These are phyloP conservation scores for Edolisoma coerulescens DNA, from an alignment of 2,113 vertebrate species.

Conservation along the genomic window DNA sequence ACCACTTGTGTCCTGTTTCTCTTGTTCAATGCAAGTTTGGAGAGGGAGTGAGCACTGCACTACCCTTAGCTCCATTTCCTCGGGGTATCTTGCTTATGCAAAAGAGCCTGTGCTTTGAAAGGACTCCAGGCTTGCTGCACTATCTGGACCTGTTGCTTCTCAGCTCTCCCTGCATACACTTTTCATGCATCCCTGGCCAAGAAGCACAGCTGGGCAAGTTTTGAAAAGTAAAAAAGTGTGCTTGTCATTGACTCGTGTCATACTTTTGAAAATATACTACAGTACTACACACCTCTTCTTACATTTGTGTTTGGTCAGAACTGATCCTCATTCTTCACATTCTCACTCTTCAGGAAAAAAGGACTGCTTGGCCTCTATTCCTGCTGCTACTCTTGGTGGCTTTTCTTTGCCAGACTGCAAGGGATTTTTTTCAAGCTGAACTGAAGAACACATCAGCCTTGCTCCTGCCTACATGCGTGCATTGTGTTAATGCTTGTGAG, in stretches of 20 bases:
- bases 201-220: not conserved
- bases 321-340: not conserved
- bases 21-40: not conserved
- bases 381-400: not conserved
- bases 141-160: not conserved
- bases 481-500: not conserved
- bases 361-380: too few relatives aligned
- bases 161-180: not conserved
- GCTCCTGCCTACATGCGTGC: not conserved
- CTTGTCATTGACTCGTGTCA: not conserved
- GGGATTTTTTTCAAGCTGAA: not conserved
- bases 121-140: not conserved
- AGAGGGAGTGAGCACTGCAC: not conserved
- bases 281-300: not conserved
- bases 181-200: not conserved
- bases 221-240: not conserved
- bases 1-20: not conserved
- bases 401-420: not conserved
- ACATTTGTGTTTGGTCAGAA: not conserved
- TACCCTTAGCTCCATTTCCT: not conserved
- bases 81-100: not conserved
- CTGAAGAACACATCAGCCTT: not conserved
- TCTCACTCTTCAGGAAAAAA: not conserved
- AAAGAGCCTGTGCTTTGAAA: not conserved
- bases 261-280: not conserved